Conservation (phyloP, 92 coral and sea anemone species). For the Epizoanthus fatuus region DNA sequence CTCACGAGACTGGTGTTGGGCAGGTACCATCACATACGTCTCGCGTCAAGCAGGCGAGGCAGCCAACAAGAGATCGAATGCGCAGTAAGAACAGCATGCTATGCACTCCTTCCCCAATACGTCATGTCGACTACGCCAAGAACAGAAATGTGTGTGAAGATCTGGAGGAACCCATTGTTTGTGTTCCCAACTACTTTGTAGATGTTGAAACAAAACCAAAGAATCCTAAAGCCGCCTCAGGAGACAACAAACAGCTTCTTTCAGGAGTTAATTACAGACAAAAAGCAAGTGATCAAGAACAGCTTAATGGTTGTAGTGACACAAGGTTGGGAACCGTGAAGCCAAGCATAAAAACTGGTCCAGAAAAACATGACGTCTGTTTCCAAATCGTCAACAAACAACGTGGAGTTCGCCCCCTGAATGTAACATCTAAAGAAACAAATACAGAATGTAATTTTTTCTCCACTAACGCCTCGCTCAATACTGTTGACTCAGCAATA, state of each 20-base stretch:
- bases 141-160: background rate
- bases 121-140: background rate
- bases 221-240: background rate
- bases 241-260: background rate
- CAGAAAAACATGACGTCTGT: background rate
- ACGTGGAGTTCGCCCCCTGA: background rate
- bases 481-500: background rate
- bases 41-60: background rate
- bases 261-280: background rate
- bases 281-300: background rate
- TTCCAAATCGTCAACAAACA: background rate
- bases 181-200: background rate
- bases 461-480: background rate
- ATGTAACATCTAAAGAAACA: background rate
- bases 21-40: background rate
- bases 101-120: background rate
- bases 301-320: background rate
- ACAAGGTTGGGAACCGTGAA: background rate
- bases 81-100: background rate
- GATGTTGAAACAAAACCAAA: constrained; percentile 8
- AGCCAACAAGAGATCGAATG: background rate
- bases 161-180: background rate
- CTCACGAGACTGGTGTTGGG: background rate
- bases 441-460: background rate
- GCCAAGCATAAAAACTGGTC: background rate